Evolutionary conservation across 2,888 invertebrate genomes (phyloP).

Genomic region (Corbicula japonica): DNA sequence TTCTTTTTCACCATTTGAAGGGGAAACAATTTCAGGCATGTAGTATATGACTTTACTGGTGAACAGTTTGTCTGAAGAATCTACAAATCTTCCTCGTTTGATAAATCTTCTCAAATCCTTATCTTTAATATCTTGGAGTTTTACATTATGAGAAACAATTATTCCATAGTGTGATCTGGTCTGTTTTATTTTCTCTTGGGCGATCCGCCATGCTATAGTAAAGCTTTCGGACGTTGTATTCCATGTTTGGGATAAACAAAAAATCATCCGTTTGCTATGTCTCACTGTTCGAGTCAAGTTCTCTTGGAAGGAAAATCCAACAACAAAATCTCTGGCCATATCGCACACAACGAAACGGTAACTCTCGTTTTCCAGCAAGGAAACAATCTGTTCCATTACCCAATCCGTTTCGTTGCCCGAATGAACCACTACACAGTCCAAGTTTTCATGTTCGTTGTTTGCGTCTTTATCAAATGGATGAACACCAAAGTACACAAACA

Average conservation of each 20-base stretch:
- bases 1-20: too few species aligned
- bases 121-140: constrained; percentile 53
- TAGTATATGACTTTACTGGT: constrained; percentile 66
- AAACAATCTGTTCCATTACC: constrained; percentile 65
- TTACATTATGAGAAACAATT: constrained; percentile 57
- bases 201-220: constrained; percentile 67
- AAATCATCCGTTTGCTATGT: constrained; percentile 69
- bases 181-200: constrained; percentile 70
- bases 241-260: constrained; percentile 63
- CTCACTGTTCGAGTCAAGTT: constrained; percentile 67
- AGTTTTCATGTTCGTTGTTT: constrained; percentile 50
- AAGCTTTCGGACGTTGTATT: constrained; percentile 53
- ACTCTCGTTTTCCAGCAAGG: constrained; percentile 54
- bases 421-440: constrained; percentile 68
- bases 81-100: constrained; percentile 62
- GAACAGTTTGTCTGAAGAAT: constrained; percentile 56
- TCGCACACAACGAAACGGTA: constrained; percentile 62
- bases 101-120: constrained; percentile 65
- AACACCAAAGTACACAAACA: constrained; percentile 71
- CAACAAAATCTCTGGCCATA: constrained; percentile 67
- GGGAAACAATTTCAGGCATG: constrained; percentile 61
- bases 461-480: constrained; percentile 72
- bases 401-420: constrained; percentile 56
- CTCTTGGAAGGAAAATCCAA: constrained; percentile 70
- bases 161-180: constrained; percentile 67